phyloP scores from a whole-genome alignment of 2,888 invertebrate species.

The Chorisops tibialis region DNA sequence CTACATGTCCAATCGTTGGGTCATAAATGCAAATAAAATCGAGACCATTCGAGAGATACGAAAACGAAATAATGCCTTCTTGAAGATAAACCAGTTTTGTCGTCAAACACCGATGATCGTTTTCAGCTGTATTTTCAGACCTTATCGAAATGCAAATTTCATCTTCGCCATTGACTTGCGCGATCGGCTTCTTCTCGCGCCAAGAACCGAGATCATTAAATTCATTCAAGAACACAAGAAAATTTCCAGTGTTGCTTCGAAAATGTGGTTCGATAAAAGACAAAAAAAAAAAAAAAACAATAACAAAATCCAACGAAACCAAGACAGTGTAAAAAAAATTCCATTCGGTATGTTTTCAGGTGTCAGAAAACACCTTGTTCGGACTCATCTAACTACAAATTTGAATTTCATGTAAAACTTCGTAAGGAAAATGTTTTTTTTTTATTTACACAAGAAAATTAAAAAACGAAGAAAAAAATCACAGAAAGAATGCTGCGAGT shows the following conservation, averaged over 20 bases:
- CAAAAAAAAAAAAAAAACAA: background rate
- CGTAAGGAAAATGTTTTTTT: slow-evolving; percentile 15
- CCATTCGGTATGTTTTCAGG: slow-evolving; percentile 43
- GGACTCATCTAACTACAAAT: slow-evolving; percentile 55
- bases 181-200: background rate
- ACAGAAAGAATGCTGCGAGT: background rate
- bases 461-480: too few relatives aligned
- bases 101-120: background rate
- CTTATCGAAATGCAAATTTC: slow-evolving; percentile 30
- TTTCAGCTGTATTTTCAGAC: slow-evolving; percentile 5
- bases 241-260: slow-evolving; percentile 1
- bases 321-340: slow-evolving; percentile 15
- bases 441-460: too few relatives aligned
- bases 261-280: slow-evolving; percentile 12
- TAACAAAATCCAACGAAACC: background rate
- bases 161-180: slow-evolving; percentile 15
- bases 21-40: slow-evolving; percentile 20
- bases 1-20: slow-evolving; percentile 13
- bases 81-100: slow-evolving; percentile 13
- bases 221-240: slow-evolving; percentile 31
- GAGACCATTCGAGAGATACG: background rate
- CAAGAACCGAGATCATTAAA: slow-evolving; percentile 26
- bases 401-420: slow-evolving; percentile 47
- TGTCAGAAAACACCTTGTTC: slow-evolving; percentile 54
- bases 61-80: slow-evolving; percentile 7